Conservation (phyloP, 2,797 vertebrate genomes). For the Galagoides demidoff region DNA sequence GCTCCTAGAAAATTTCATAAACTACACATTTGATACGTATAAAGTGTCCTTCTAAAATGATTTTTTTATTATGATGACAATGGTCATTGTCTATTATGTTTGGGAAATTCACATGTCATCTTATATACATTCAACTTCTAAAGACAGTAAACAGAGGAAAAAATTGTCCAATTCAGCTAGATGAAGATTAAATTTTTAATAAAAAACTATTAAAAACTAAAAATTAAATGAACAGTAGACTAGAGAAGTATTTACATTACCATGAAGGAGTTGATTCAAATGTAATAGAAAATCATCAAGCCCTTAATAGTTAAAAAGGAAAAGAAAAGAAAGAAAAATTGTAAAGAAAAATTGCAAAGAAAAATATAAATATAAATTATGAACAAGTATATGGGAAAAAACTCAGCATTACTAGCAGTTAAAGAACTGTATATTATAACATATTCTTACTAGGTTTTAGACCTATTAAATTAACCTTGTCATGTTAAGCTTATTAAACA, state of each 20-base stretch:
- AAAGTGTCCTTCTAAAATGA: neutral
- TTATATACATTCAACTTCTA: neutral
- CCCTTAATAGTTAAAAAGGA: neutral
- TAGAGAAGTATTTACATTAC: neutral
- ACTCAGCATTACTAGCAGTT: neutral
- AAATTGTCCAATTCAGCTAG: neutral
- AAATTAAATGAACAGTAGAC: neutral
- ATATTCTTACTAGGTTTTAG: neutral
- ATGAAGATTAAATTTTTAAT: neutral
- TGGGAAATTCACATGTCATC: neutral
- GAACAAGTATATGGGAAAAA: neutral
- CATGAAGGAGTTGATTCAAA: slow-evolving; percentile 5
- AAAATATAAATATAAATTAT: neutral
- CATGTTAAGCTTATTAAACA: neutral
- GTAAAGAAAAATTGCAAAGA: neutral
- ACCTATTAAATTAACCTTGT: neutral
- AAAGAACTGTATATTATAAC: neutral
- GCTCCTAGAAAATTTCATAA: neutral
- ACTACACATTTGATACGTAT: neutral
- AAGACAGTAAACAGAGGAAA: neutral
- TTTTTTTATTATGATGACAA: neutral
- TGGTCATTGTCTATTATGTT: neutral
- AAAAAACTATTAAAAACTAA: neutral
- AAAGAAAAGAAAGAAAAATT: neutral
- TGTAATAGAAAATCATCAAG: neutral